Percentiles rank a stretch among this genome's conserved stretches.
Conservation (phyloP, 92 coral and sea anemone species). For the Phenganax marumi region DNA sequence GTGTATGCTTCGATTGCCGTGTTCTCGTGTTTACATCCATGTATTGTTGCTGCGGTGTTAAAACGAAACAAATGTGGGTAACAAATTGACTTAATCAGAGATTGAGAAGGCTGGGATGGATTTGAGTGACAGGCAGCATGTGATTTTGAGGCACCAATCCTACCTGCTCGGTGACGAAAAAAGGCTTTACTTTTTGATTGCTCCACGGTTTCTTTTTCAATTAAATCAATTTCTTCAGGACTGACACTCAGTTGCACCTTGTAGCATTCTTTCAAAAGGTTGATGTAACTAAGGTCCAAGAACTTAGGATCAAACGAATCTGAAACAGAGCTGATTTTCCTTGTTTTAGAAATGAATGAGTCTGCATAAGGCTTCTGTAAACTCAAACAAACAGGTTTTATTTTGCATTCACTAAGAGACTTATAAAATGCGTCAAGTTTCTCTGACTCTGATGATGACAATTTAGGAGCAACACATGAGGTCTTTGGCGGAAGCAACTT, state of each 20-base stretch:
- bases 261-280: conserved; percentile 39
- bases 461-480: too few relatives aligned
- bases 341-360: conserved; percentile 36
- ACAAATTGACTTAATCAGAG: conserved; percentile 55
- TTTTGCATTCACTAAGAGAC: conserved; percentile 33
- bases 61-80: conserved; percentile 56
- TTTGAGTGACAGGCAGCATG: conserved; percentile 47
- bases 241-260: conserved; percentile 23
- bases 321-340: conserved; percentile 37
- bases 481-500: too few relatives aligned
- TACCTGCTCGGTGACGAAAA: conserved; percentile 62
- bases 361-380: conserved; percentile 24
- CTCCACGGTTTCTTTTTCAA: conserved; percentile 45
- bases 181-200: conserved; percentile 57
- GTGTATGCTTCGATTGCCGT: conserved; percentile 41
- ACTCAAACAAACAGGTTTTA: conserved; percentile 35
- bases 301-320: conserved; percentile 34
- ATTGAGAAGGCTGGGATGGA: conserved; percentile 54
- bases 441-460: too few relatives aligned
- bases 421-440: too few relatives aligned
- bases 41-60: conserved; percentile 47
- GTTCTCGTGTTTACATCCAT: conserved; percentile 43
- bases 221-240: conserved; percentile 40
- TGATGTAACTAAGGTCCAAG: conserved; percentile 21
- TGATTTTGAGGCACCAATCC: conserved; percentile 62